Evolutionary conservation across 2,888 invertebrate species (phyloP).

Genomic region (Papilio gigon): DNA sequence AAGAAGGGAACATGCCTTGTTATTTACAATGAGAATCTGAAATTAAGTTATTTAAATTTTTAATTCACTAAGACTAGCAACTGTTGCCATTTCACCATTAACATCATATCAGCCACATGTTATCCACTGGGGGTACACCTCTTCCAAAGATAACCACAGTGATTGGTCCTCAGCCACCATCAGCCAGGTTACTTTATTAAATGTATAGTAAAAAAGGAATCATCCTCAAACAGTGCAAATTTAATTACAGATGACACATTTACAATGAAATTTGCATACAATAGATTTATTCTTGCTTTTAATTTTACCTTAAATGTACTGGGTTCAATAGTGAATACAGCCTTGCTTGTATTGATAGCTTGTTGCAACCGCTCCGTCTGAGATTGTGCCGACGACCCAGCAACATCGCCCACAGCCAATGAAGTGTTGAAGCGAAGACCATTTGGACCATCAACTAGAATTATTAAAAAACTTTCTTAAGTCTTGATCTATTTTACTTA

Average conservation of each 20-base stretch:
- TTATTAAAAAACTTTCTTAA: neutral
- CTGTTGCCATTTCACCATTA: neutral
- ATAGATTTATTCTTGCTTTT: too few species aligned
- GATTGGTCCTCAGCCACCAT: too few species aligned
- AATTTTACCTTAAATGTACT: slow-evolving; percentile 82
- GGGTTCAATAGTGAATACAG: slow-evolving; percentile 85
- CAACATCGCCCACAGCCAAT: slow-evolving; percentile 64
- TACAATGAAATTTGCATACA: too few species aligned
- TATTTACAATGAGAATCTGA: slow-evolving; percentile 86
- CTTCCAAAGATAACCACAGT: too few species aligned
- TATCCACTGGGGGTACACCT: too few species aligned
- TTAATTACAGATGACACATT: too few species aligned
- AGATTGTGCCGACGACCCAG: slow-evolving; percentile 70
- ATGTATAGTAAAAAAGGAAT: too few species aligned
- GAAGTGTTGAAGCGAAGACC: slow-evolving; percentile 80
- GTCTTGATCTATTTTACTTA: neutral
- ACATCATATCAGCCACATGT: too few species aligned
- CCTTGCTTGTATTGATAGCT: slow-evolving; percentile 85
- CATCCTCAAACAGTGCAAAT: too few species aligned
- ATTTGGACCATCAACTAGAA: slow-evolving; percentile 79
- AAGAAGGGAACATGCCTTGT: slow-evolving; percentile 84
- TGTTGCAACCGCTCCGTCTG: slow-evolving; percentile 76
- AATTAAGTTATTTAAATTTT: slow-evolving; percentile 43
- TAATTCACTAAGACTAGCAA: neutral
- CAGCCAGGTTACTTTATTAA: too few species aligned